Base-by-base conservation (phyloP, 2,113 vertebrate genomes). In the Rhombomys opimus region DNA sequence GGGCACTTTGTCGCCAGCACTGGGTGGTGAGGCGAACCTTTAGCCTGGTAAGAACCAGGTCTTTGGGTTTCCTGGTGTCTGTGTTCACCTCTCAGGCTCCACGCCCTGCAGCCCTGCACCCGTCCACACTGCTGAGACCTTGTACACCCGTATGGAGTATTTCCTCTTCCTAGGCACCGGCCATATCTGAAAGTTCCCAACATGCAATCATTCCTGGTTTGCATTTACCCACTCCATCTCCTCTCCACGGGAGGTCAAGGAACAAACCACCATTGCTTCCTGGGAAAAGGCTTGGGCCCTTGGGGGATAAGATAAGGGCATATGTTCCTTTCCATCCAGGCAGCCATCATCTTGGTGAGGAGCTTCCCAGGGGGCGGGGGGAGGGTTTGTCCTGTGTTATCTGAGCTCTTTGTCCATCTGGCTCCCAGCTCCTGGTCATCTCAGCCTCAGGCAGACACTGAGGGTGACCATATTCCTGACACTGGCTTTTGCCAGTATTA, bases 361-460 rank as follows among this genome's bases (percentile, higher is more conserved):
- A 75, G 5, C 38, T 50, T 7, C 20, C 70, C 0, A 4, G 41
- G 2, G 0, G 1, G 27, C 0, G 46, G 46, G 46, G 0, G 1
- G 27, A n/a, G n/a, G n/a, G n/a, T n/a, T n/a, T n/a, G 3, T 59
- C 61, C 67, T 25, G 27, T 1, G 0, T 65, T 78, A 1, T 52
- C 63, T 86, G 65, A 22, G 38, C 10, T 32, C 23, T 84, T n/a
- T 9, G 25, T 57, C 57, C 12, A n/a, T 72, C 15, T 3, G 3
- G 27, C 17, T 14, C 13, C 13, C 46, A 2, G 12, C 52, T 81
- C 52, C 73, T 77, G 50, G 54, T 22, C 75, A 38, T 61, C 17
- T 35, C 78, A 15, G 5, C 25, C 50, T n/a, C 7, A 41, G 38
- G 30, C 10, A 54, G 32, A 27, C 27, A n/a, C 3, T 17, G 23